These are phyloP conservation scores for Dromius quadrimaculatus DNA, from an alignment of 2,888 invertebrate species.

Conservation along the genomic window DNA sequence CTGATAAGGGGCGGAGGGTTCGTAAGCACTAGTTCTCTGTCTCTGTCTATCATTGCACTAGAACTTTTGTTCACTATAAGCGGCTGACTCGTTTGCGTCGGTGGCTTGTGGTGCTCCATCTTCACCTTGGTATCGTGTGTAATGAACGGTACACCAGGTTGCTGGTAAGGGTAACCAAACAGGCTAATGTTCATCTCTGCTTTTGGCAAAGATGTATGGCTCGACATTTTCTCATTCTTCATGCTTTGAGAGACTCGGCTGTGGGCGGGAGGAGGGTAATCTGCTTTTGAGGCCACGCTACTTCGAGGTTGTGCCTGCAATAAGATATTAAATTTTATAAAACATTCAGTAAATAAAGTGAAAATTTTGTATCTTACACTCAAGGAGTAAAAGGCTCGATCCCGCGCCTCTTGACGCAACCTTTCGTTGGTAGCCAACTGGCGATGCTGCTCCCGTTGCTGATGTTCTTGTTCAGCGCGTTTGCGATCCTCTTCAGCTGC, in stretches of 20 bases:
- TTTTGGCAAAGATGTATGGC: slow-evolving; percentile 62
- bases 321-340: not conserved
- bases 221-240: slow-evolving; percentile 61
- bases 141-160: slow-evolving; percentile 64
- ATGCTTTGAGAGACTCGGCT: slow-evolving; percentile 59
- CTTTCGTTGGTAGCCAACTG: slow-evolving; percentile 58
- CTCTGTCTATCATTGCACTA: slow-evolving; percentile 60
- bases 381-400: slow-evolving; percentile 60
- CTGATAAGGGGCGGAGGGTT: slow-evolving; percentile 77
- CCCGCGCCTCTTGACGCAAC: slow-evolving; percentile 60
- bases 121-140: slow-evolving; percentile 74
- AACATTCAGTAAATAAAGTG: not conserved
- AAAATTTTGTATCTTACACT: slow-evolving; percentile 54
- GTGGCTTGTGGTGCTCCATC: slow-evolving; percentile 67
- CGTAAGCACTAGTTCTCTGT: slow-evolving; percentile 67
- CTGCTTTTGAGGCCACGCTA: slow-evolving; percentile 65
- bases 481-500: slow-evolving; percentile 64
- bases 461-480: slow-evolving; percentile 63
- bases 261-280: slow-evolving; percentile 68
- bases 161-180: slow-evolving; percentile 75
- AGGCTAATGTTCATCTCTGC: slow-evolving; percentile 77
- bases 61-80: slow-evolving; percentile 64
- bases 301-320: slow-evolving; percentile 60
- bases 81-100: slow-evolving; percentile 59
- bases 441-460: slow-evolving; percentile 63